These are phyloP conservation scores for Megalops atlanticus DNA, from an alignment of 2,113 vertebrate genomes.

Conservation along the genomic window DNA sequence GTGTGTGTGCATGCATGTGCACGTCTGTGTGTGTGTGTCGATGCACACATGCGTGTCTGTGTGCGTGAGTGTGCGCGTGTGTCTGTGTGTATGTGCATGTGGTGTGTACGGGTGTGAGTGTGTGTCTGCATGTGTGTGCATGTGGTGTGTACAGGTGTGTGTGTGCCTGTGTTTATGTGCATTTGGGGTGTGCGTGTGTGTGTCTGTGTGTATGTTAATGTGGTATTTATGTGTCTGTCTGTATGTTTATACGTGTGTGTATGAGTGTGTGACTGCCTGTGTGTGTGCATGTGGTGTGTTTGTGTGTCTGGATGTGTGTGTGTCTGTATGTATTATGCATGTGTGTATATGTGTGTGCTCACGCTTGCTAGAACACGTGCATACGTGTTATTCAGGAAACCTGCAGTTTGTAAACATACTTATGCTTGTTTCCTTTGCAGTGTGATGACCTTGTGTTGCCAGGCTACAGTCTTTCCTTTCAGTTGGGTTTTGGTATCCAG, in stretches of 20 bases:
- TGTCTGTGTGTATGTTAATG: too few relatives aligned
- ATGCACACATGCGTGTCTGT: background rate
- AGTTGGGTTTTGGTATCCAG: too few relatives aligned
- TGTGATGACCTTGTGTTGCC: too few relatives aligned
- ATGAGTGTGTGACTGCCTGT: background rate
- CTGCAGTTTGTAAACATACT: too few relatives aligned
- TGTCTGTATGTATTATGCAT: background rate
- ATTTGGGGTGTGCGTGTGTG: too few relatives aligned
- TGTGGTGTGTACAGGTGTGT: background rate
- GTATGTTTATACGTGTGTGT: background rate
- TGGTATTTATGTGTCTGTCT: background rate
- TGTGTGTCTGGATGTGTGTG: background rate
- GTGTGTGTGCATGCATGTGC: background rate
- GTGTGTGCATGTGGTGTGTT: background rate
- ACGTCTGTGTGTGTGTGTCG: background rate
- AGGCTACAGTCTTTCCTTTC: too few relatives aligned
- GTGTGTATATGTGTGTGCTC: background rate
- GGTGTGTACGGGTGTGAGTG: background rate
- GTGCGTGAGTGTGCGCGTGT: background rate
- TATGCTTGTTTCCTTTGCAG: too few relatives aligned
- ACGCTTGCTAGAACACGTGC: background rate
- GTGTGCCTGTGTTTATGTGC: background rate
- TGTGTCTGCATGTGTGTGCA: background rate
- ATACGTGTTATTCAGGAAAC: too few relatives aligned
- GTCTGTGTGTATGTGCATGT: background rate